These are phyloP conservation scores for Caenorhabditis briggsae DNA, from an alignment of 1,140 invertebrate genomes.

Conservation along the genomic window DNA sequence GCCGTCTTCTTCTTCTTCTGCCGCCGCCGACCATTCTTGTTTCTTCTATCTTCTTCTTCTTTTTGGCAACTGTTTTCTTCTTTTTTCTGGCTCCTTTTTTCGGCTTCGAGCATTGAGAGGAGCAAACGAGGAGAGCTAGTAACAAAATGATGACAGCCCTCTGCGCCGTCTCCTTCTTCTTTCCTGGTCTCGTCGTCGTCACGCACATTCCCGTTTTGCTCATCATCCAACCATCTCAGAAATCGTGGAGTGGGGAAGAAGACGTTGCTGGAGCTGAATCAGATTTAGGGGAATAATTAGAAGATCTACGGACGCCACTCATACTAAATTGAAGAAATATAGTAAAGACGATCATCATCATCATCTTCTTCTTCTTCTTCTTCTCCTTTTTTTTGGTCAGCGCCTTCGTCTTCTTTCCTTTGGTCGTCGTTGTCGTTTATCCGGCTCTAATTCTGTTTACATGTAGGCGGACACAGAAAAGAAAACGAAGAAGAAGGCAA, in stretches of 20 bases:
- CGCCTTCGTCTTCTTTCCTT: constrained; percentile 2
- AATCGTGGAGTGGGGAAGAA: background rate
- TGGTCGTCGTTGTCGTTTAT: constrained; percentile 48
- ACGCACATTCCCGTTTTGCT: constrained; percentile 38
- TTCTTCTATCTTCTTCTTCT: constrained; percentile 13
- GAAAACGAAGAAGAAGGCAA: constrained; percentile 51
- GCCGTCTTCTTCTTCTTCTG: background rate
- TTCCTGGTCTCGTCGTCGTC: background rate
- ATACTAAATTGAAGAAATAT: background rate
- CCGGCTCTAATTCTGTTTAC: constrained; percentile 56
- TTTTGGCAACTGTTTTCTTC: constrained; percentile 53
- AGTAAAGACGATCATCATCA: background rate
- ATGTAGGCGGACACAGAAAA: constrained; percentile 41
- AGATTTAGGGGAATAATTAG: constrained; percentile 17
- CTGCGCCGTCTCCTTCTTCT: background rate
- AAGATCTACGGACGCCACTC: background rate
- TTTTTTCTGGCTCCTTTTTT: background rate
- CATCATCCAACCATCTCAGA: constrained; percentile 12
- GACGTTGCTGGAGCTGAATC: too few species aligned
- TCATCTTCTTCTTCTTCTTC: background rate
- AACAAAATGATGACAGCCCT: constrained; percentile 43
- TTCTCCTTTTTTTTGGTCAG: background rate
- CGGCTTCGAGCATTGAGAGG: constrained; percentile 48
- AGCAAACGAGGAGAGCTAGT: constrained; percentile 49
- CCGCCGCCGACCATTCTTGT: background rate